phyloP scores from a whole-genome alignment of 2,113 vertebrate species.

The Psophia crepitans region DNA sequence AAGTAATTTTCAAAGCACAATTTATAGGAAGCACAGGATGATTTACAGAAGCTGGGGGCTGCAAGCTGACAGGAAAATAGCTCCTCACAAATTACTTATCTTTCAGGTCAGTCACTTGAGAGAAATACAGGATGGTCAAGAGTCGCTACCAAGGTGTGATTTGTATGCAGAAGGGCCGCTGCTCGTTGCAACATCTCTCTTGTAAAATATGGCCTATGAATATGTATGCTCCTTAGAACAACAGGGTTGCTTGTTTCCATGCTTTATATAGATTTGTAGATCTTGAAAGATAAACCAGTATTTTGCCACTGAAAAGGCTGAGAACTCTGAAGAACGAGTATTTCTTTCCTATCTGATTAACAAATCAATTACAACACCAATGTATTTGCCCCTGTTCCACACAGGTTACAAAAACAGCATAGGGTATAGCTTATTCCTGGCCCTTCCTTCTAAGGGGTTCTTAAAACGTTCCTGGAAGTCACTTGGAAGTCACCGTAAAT shows the following conservation, averaged over 20 bases:
- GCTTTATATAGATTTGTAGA: not conserved
- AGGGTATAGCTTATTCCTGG: not conserved
- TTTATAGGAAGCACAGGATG: constrained; percentile 1
- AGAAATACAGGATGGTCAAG: not conserved
- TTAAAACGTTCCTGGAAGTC: not conserved
- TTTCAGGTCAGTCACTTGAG: not conserved
- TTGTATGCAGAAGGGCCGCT: not conserved
- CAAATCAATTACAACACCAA: not conserved
- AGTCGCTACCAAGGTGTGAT: not conserved
- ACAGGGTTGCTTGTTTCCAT: not conserved
- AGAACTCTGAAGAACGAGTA: not conserved
- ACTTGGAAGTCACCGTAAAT: not conserved
- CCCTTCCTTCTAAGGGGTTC: not conserved
- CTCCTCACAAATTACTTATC: not conserved
- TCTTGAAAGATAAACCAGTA: not conserved
- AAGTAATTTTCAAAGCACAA: constrained; percentile 26
- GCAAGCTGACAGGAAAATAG: constrained; percentile 12
- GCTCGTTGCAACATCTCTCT: not conserved
- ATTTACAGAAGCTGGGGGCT: constrained; percentile 9
- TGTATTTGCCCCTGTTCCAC: not conserved
- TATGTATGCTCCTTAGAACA: not conserved
- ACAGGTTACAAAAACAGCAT: not conserved
- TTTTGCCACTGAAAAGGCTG: not conserved
- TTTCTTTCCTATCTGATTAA: not conserved
- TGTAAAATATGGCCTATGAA: not conserved